Conservation (phyloP, 2,888 invertebrate genomes). For the Carterocephalus palaemon region DNA sequence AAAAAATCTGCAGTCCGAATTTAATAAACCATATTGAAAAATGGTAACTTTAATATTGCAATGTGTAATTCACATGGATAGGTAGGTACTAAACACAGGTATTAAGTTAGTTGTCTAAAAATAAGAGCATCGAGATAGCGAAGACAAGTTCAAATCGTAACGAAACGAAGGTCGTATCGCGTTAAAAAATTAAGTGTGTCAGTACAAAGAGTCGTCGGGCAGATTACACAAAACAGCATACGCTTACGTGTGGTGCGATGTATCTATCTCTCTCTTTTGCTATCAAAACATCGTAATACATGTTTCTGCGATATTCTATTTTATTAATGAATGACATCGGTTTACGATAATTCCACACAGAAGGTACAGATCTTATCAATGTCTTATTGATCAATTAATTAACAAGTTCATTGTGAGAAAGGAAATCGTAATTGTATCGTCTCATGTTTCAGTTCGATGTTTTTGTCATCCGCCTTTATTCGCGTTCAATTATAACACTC, state of each 20-base stretch:
- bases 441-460: too few relatives aligned
- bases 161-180: constrained; percentile 56
- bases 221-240: constrained; percentile 9
- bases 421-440: too few relatives aligned
- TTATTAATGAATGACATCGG: constrained; percentile 9
- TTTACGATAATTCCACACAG: constrained; percentile 2
- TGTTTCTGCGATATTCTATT: background rate
- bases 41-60: too few relatives aligned
- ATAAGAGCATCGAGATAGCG: constrained; percentile 34
- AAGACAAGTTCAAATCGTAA: constrained; percentile 59
- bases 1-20: too few relatives aligned
- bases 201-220: constrained; percentile 34
- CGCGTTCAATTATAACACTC: too few relatives aligned
- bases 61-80: too few relatives aligned
- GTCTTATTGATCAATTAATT: constrained; percentile 8
- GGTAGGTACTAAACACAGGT: too few relatives aligned
- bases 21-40: too few relatives aligned
- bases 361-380: constrained; percentile 6
- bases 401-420: constrained; percentile 3
- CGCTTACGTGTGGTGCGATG: constrained; percentile 7
- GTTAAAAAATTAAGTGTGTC: constrained; percentile 51
- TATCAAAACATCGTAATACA: background rate
- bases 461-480: too few relatives aligned
- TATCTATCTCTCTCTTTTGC: constrained; percentile 8
- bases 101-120: constrained; percentile 21